Percentiles rank a stretch among this genome's conserved stretches.
phyloP scores from a whole-genome alignment of 2,888 invertebrate genomes.

The Napeogenes sylphis region DNA sequence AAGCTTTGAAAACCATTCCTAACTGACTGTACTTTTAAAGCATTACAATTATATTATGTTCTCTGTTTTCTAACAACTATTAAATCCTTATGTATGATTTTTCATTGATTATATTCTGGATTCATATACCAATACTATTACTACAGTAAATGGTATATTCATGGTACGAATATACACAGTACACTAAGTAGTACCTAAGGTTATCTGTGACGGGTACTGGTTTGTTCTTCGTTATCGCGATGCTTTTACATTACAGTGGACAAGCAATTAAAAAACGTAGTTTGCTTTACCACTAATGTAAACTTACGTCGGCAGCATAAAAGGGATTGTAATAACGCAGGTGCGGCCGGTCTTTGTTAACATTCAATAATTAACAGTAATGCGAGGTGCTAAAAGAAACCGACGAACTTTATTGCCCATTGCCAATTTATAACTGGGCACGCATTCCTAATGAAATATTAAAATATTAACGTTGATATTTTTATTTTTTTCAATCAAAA shows the following conservation, averaged over 20 bases:
- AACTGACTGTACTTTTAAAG: not conserved
- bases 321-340: conserved; percentile 53
- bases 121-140: too few relatives aligned
- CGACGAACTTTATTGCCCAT: conserved; percentile 53
- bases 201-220: not conserved
- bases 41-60: too few relatives aligned
- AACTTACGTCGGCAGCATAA: conserved; percentile 44
- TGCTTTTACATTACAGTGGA: conserved; percentile 19
- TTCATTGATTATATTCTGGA: too few relatives aligned
- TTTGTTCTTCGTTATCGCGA: conserved; percentile 6
- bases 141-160: too few relatives aligned
- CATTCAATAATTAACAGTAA: conserved; percentile 60
- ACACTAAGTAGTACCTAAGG: not conserved
- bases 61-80: too few relatives aligned
- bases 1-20: not conserved
- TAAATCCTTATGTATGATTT: too few relatives aligned
- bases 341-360: conserved; percentile 56
- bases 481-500: not conserved
- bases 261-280: conserved; percentile 34
- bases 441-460: conserved; percentile 32
- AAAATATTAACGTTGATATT: not conserved
- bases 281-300: conserved; percentile 34
- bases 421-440: conserved; percentile 51
- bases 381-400: conserved; percentile 61
- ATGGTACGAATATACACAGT: too few relatives aligned